Percentiles rank a stretch among this genome's conserved stretches.
Evolutionary conservation across 2,113 vertebrate species (phyloP).

Genomic region (Crotalus horridus): DNA sequence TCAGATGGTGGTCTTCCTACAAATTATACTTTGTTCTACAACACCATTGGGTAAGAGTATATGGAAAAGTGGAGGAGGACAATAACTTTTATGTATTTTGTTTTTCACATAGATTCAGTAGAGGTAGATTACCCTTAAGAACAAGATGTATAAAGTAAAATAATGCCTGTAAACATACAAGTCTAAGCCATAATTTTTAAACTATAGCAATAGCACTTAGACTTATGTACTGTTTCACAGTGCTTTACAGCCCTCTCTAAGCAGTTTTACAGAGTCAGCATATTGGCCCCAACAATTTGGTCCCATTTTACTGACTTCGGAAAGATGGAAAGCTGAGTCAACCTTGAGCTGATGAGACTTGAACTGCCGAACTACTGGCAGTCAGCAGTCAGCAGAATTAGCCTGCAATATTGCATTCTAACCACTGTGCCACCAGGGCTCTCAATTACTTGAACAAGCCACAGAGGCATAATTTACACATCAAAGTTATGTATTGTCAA

Average conservation of each 20-base stretch:
- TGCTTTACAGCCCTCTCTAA: too few relatives aligned
- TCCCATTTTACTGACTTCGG: too few relatives aligned
- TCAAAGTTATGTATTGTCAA: not conserved
- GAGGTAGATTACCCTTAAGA: not conserved
- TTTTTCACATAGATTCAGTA: not conserved
- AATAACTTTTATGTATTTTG: not conserved
- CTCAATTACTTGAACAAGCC: not conserved
- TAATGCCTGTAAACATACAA: not conserved
- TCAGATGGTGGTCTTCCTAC: conserved; percentile 80
- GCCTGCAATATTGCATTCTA: too few relatives aligned
- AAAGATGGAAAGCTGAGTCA: too few relatives aligned
- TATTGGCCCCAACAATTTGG: too few relatives aligned
- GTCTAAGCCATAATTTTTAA: not conserved
- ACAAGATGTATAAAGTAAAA: not conserved
- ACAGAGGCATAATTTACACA: not conserved
- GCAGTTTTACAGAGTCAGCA: too few relatives aligned
- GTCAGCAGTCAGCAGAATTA: too few relatives aligned
- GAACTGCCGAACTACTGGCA: too few relatives aligned
- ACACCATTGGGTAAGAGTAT: conserved; percentile 75
- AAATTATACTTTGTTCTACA: conserved; percentile 82
- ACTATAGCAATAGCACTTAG: not conserved
- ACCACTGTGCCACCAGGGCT: too few relatives aligned
- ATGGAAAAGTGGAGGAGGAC: conserved; percentile 19
- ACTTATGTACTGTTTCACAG: too few relatives aligned
- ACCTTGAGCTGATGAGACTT: too few relatives aligned